Percentiles rank a stretch among this genome's conserved stretches.
These are phyloP conservation scores for Zelleria hepariella DNA, from an alignment of 2,888 invertebrate genomes.

Conservation along the genomic window DNA sequence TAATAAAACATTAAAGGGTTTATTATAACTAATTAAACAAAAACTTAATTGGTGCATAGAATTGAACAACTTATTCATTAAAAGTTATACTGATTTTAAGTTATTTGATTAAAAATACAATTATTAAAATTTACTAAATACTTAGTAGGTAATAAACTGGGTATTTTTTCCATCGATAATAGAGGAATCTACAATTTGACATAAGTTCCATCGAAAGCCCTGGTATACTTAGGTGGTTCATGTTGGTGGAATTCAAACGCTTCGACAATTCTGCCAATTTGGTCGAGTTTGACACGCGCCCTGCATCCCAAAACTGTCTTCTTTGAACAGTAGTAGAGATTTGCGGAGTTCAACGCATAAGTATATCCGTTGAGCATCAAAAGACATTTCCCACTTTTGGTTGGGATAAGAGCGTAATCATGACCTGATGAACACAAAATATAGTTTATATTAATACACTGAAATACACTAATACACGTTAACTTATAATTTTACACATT, in stretches of 20 bases:
- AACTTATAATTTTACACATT: too few relatives aligned
- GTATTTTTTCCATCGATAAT: too few relatives aligned
- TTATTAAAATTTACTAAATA: too few relatives aligned
- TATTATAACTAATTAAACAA: too few relatives aligned
- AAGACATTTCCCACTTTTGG: not conserved
- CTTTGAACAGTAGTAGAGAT: not conserved
- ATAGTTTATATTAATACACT: not conserved
- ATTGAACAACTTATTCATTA: too few relatives aligned
- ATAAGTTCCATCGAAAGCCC: not conserved
- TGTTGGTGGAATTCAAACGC: not conserved
- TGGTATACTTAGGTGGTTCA: not conserved
- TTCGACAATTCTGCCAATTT: not conserved
- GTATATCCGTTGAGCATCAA: not conserved
- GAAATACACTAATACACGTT: not conserved
- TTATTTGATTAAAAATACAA: too few relatives aligned
- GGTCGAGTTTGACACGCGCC: not conserved
- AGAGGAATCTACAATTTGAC: too few relatives aligned
- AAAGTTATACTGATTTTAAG: too few relatives aligned
- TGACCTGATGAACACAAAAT: not conserved
- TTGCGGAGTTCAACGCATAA: not conserved
- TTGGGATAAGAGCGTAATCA: not conserved
- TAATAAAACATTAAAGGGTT: too few relatives aligned
- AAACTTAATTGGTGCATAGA: too few relatives aligned
- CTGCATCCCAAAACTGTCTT: constrained; percentile 7
- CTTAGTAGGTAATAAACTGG: too few relatives aligned